These are phyloP conservation scores for Pelusios castaneus DNA, from an alignment of 2,113 vertebrate species.

Conservation along the genomic window DNA sequence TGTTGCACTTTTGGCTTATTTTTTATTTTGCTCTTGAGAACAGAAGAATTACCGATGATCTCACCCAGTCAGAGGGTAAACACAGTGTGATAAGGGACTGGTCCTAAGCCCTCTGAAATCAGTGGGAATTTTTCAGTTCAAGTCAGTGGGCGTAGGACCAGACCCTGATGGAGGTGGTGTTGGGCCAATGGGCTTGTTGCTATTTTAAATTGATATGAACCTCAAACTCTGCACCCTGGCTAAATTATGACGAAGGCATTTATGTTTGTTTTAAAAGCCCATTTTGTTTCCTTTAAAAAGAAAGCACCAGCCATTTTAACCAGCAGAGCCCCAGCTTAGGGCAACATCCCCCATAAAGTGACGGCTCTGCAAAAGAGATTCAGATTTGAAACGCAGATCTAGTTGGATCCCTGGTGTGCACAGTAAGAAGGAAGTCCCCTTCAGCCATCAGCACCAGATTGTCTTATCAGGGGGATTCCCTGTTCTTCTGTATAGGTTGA, in stretches of 20 bases:
- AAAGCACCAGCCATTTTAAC: conserved; percentile 6
- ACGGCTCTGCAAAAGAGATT: conserved; percentile 39
- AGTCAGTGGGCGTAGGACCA: conserved; percentile 16
- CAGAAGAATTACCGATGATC: neutral
- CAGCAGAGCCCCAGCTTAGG: neutral
- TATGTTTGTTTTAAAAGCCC: neutral
- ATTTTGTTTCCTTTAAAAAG: conserved; percentile 20
- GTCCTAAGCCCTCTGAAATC: neutral
- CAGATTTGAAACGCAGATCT: neutral
- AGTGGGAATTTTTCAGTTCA: neutral
- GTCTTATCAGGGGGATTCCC: conserved; percentile 4
- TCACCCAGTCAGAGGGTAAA: neutral
- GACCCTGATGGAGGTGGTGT: neutral
- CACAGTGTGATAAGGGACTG: neutral
- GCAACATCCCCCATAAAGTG: neutral
- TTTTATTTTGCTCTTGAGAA: neutral
- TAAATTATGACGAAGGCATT: neutral
- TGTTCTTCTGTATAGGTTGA: neutral
- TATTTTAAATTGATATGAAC: conserved; percentile 18
- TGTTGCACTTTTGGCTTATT: neutral
- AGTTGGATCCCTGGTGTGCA: neutral
- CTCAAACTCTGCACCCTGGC: neutral
- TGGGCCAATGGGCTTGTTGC: neutral
- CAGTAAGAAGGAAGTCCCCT: conserved; percentile 44
- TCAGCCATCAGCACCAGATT: neutral